Base-by-base conservation (phyloP, 2,113 vertebrate genomes). In the Pithys albifrons region DNA sequence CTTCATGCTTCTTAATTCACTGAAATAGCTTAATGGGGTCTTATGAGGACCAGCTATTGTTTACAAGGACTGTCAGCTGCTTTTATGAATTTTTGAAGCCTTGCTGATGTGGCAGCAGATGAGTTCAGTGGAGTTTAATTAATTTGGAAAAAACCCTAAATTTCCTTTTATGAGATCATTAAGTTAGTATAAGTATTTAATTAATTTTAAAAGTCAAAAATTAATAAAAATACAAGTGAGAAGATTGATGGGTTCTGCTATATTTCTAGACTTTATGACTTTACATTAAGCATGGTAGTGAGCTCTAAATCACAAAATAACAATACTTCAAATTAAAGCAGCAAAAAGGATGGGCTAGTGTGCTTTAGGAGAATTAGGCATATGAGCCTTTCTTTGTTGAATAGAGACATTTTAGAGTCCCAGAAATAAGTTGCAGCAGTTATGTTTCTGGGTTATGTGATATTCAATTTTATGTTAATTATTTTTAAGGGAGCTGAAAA, bases 71-170 rank as follows among this genome's bases (percentile, higher is more conserved):
- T 35, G 39, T 80, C 77, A 91, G 77, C 64, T 92, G 61, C n/a
- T 83, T 91, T 94, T 89, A 73, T 76, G 54, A 87, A 65, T 79
- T 73, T 74, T 49, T 71, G 62, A 75, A 88, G 74, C 33, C 39
- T 83, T 87, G 46, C 41, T 91, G 74, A 72, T 92, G 24, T 80
- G 88, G 71, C 46, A 92, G 67, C 64, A 78, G 70, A 88, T 69
- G 54, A 94, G 39, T 85, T 93, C 73, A 92, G 28, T 37, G 39
- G 65, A 61, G 17, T 79, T 96, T 89, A 91, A 89, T 94, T 84
- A 88, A 64, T 76, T 80, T 77, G 7, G 49, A 75, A 75, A 91
- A 89, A 23, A 2, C 51, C 46, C 58, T 54, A 37, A 61, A 73
- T 77, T 91, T 19, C 6, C 7, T 70, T 95, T 78, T 87, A 78